Evolutionary conservation across 2,888 invertebrate genomes (phyloP), one percentile per base, ranked within the genome.

Genomic region (Strigamia transsilvanica): DNA sequence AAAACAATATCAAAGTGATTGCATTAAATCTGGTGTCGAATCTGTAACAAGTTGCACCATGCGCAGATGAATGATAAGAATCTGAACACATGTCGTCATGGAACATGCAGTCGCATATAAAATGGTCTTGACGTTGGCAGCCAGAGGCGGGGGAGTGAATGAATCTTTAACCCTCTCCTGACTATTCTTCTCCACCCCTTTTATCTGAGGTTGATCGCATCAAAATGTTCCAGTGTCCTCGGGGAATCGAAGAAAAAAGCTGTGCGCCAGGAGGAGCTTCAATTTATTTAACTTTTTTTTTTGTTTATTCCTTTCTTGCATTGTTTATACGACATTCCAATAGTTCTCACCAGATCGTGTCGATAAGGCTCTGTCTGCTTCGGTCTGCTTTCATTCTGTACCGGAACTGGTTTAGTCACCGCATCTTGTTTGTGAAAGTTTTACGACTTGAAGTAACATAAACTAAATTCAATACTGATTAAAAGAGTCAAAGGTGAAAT

Each of bases 311-410:
- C 61, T 21, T 18, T 73, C 27, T 27, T 56, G 56, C 56, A 56
- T 56, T 73, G 73, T 73, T 73, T 73, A 73, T 73, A 73, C 73
- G 73, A 73, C 73, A 73, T 73, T 73, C 73, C 73, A 73, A 73
- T 73, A 73, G 73, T 73, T 73, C 73, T 27, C 73, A 73, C 73
- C 12, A 73, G 73, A 73, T 73, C 10, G 32, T 2, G n/a, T 32
- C 32, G 73, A 73, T 73, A 73, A 73, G 27, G 32, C 27, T 27
- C 27, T 27, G 27, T 27, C 27, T 27, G 27, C 27, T 27, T 1
- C 27, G 27, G 23, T 32, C 6, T 32, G 12, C 18, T 46, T 46
- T 46, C 15, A 46, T 46, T 46, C 46, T 46, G 12, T 46, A 56
- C 56, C 56, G 56, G 56, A 56, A 73, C 73, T 73, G 73, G 73